These are phyloP conservation scores for Pogona vitticeps DNA, from an alignment of 2,113 vertebrate species.

Conservation along the genomic window DNA sequence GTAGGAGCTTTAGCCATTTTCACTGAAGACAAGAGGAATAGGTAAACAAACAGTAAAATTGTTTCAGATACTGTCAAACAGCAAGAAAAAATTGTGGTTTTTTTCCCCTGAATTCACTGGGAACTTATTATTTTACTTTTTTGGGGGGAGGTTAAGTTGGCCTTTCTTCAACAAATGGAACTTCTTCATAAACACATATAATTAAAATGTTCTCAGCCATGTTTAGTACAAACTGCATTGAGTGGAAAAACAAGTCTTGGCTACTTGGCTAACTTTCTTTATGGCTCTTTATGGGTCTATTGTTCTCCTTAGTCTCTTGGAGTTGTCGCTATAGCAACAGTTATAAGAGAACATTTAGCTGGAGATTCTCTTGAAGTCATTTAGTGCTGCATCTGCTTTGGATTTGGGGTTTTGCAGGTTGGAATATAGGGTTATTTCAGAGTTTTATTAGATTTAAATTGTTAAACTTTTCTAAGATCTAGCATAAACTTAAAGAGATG, in stretches of 20 bases:
- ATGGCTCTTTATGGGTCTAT: slow-evolving; percentile 57
- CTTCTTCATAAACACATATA: slow-evolving; percentile 13
- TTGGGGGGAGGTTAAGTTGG: no score
- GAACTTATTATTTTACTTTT: neutral
- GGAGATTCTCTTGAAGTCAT: neutral
- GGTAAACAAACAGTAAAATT: no score
- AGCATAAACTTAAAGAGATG: neutral
- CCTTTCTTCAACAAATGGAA: slow-evolving; percentile 4
- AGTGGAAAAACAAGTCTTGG: slow-evolving; percentile 60
- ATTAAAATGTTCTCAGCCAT: slow-evolving; percentile 40
- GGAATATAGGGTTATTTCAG: neutral
- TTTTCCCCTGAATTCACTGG: neutral
- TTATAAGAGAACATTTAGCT: slow-evolving; percentile 65
- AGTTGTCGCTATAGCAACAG: slow-evolving; percentile 72
- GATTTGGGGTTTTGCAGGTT: neutral
- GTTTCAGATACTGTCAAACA: neutral
- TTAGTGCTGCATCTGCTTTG: neutral
- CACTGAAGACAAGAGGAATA: no score
- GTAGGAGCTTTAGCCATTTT: neutral
- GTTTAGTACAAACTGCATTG: slow-evolving; percentile 57
- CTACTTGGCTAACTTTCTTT: slow-evolving; percentile 58
- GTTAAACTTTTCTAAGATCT: neutral
- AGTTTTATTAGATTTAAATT: neutral
- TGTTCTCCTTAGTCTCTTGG: no score
- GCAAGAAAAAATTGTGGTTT: neutral